Conservation (phyloP, 2,888 invertebrate species). For the Abrostola tripartita region DNA sequence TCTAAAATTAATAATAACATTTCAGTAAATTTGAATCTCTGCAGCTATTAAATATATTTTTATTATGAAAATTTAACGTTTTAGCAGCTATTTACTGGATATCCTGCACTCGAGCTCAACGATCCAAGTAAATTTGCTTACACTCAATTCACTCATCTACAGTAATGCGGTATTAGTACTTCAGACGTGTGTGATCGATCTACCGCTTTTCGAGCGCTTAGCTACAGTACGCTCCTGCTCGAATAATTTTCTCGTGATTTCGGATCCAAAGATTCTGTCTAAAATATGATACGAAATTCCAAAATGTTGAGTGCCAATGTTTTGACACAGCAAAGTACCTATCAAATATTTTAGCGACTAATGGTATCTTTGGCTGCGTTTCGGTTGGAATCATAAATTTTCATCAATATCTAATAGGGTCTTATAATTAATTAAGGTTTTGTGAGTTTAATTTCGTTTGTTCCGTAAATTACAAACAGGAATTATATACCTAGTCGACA, state of each 20-base stretch:
- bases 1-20: too few relatives aligned
- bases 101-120: background rate
- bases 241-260: slow-evolving; percentile 41
- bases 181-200: slow-evolving; percentile 33
- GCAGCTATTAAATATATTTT: too few relatives aligned
- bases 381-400: slow-evolving; percentile 1
- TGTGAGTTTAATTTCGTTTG: background rate
- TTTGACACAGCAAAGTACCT: slow-evolving; percentile 18
- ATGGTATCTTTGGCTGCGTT: slow-evolving; percentile 9
- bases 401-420: slow-evolving; percentile 12
- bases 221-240: slow-evolving; percentile 14
- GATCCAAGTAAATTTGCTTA: slow-evolving; percentile 15
- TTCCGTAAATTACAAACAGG: slow-evolving; percentile 1
- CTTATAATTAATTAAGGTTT: slow-evolving; percentile 16
- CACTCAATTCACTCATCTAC: slow-evolving; percentile 15
- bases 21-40: too few relatives aligned
- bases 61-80: too few relatives aligned
- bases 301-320: slow-evolving; percentile 22
- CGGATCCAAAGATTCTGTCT: slow-evolving; percentile 19
- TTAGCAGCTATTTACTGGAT: background rate
- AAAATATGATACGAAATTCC: slow-evolving; percentile 14
- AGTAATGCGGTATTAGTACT: slow-evolving; percentile 22
- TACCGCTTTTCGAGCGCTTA: slow-evolving; percentile 24
- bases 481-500: background rate
- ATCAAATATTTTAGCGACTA: background rate